Conservation (phyloP, 2,797 vertebrate species). For the Vultur gryphus region DNA sequence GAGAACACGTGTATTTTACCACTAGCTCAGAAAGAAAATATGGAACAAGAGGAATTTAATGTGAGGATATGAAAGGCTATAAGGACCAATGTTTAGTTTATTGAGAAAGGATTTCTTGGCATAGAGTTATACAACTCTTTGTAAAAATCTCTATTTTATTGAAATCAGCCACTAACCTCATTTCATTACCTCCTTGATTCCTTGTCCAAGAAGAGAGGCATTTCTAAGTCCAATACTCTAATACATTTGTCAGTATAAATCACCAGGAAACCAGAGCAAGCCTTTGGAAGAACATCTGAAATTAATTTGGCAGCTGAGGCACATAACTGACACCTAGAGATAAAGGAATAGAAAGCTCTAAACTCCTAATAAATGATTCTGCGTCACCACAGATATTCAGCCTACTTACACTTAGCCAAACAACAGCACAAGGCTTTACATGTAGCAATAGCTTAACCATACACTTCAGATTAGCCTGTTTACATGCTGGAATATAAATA, state of each 20-base stretch:
- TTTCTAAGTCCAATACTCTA: not conserved
- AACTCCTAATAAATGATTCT: not conserved
- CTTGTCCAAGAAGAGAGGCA: not conserved
- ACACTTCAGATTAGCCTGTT: not conserved
- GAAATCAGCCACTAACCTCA: not conserved
- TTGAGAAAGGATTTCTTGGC: not conserved
- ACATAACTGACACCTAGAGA: not conserved
- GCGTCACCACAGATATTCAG: not conserved
- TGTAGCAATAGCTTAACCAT: not conserved
- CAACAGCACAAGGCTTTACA: not conserved
- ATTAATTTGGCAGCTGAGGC: not conserved
- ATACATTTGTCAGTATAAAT: constrained; percentile 24
- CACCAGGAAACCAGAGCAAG: not conserved
- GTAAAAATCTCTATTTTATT: not conserved
- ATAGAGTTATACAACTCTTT: not conserved
- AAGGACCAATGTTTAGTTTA: not conserved
- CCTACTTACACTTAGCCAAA: not conserved
- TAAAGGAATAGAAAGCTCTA: not conserved
- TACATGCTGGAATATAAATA: not conserved
- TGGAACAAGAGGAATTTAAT: not conserved
- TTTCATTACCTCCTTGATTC: not conserved
- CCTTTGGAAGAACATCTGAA: constrained; percentile 1
- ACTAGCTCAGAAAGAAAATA: not conserved
- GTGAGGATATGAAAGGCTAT: not conserved
- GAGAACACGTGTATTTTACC: not conserved